Base-by-base conservation (phyloP, 2,888 invertebrate species). In the Fragum fragum region DNA sequence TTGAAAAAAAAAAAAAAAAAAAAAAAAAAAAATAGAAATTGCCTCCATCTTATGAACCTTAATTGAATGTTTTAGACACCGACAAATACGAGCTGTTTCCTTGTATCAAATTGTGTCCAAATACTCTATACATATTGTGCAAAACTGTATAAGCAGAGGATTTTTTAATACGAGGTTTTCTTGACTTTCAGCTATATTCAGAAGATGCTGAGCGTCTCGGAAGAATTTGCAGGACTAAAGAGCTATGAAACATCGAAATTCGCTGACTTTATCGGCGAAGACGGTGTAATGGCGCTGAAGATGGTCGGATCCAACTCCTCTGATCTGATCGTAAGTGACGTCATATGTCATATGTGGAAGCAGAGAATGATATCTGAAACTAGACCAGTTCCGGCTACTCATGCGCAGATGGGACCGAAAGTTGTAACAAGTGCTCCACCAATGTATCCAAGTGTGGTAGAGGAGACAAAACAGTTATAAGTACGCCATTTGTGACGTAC, bases 221-320 rank as follows among this genome's bases (percentile, higher is more conserved):
- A 76, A 14, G 80, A 78, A 7, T 18, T 52, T 11, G 21, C n/a
- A 1, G 18, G 32, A 1, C n/a, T 68, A 3, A 18, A 57, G 7
- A n/a, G 9, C 16, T 18, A 57, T 47, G 70, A 76, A 21, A 7
- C 73, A 21, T 42, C 16, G 9, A 70, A 55, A 29, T 75, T 82
- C 18, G 70, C 68, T 23, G 66, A 63, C 68, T 32, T 69, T 28
- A 52, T 81, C 1, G 84, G 81, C 5, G 85, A 85, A 36, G 83
- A 85, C 52, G 85, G 85, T 0, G 85, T 83, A 5, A 77, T 81
- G 74, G 74, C 72, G 16, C 66, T 85, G 5, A 85, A 82, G 36
- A 69, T 82, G 66, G 72, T 76, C 52, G 80, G 73, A 6, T 61
- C 72, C 16, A 82, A 79, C 59, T 82, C 82, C 6, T 85, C 85